Evolutionary conservation across 2,113 vertebrate genomes (phyloP), one percentile per base, ranked within the genome.

Genomic region (Malurus elegans): DNA sequence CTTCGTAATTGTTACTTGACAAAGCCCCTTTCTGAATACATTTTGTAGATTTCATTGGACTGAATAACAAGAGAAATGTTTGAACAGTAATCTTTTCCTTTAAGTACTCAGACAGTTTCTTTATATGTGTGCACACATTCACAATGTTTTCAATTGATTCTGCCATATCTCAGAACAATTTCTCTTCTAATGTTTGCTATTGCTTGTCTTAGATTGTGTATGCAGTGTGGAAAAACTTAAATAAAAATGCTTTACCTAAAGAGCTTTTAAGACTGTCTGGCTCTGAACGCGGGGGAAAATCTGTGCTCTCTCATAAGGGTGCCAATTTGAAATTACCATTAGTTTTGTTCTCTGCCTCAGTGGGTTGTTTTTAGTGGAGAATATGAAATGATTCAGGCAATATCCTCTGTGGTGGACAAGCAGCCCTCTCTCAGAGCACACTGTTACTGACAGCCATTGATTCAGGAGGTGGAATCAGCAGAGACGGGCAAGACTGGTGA

Each of bases 31-130:
- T 90, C 54, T 75, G 74, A 82, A 90, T 79, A 50, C 0, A 2
- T 88, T 88, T 76, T 82, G 31, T 62, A 3, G 17, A 42, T 65
- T 86, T 90, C 50, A 66, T 95, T 54, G 65, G 58, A 69, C 19
- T 76, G 58, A 93, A 60, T 72, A 92, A 82, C 61, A 91, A 76
- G 29, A 82, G 17, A 93, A 82, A 54, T 70, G 11, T 93, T 94
- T 88, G 74, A 92, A 76, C 20, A 76, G 66, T 64, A 92, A 88
- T 86, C 48, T 80, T 66, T 83, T 79, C 71, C 95, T 82, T 94
- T 62, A 82, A 54, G 42, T 66, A 13, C 29, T 83, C 88, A 73
- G 73, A 57, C 57, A 60, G 36, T 71, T 87, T 81, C 81, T 90
- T 94, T 82, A 56, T 79, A 58, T 42, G 42, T 86, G 53, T 71